Percentiles rank a stretch among this genome's conserved stretches.
phyloP scores from a whole-genome alignment of 2,113 vertebrate species.

The Tragulus kanchil region DNA sequence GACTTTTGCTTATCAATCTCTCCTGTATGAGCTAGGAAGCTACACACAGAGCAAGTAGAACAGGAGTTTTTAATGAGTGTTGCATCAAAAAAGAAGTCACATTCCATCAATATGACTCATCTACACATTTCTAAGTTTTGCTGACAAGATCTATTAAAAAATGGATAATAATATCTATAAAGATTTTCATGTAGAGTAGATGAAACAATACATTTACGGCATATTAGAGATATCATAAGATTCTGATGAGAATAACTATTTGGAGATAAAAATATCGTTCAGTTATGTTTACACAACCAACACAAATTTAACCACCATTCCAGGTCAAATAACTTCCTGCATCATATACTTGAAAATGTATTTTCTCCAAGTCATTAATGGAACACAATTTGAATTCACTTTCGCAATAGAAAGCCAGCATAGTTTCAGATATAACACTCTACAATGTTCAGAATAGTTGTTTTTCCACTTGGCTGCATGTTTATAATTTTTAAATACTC shows the following conservation, averaged over 20 bases:
- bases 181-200: too few relatives aligned
- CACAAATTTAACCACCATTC: neutral
- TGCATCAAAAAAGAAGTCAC: neutral
- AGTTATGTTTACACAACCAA: neutral
- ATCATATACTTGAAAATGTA: neutral
- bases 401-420: neutral
- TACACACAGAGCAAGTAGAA: neutral
- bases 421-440: neutral
- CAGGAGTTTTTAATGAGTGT: neutral
- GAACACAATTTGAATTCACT: neutral
- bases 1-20: neutral
- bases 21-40: neutral
- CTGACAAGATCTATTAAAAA: neutral
- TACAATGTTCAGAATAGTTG: neutral
- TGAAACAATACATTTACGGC: neutral
- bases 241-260: neutral
- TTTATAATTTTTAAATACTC: conserved; percentile 19
- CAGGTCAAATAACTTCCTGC: neutral
- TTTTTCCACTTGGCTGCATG: neutral
- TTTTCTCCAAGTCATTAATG: neutral
- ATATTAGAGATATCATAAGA: neutral
- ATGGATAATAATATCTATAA: neutral
- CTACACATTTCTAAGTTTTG: neutral
- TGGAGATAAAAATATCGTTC: neutral
- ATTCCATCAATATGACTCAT: neutral